Percentiles rank a stretch among this genome's conserved stretches.
phyloP scores from a whole-genome alignment of 2,888 invertebrate genomes.

The Nomada lathburiana region DNA sequence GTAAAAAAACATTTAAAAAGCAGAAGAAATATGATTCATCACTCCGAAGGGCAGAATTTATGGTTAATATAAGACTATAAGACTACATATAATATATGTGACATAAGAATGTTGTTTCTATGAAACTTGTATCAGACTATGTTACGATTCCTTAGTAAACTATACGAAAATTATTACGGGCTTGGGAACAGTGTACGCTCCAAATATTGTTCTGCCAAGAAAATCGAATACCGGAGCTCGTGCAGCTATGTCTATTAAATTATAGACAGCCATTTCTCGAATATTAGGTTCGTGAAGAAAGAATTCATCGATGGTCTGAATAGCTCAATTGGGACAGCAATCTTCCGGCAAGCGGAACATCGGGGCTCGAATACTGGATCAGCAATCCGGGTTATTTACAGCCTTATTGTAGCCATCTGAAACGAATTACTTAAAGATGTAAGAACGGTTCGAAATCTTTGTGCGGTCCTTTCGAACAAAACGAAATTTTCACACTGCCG shows the following conservation, averaged over 20 bases:
- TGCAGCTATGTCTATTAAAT: slow-evolving; percentile 11
- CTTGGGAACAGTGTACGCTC: background rate
- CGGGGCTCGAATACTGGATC: slow-evolving; percentile 25
- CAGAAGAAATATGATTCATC: too few relatives aligned
- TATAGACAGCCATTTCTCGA: slow-evolving; percentile 23
- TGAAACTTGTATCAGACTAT: too few relatives aligned
- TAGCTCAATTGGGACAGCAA: slow-evolving; percentile 22
- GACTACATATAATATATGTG: too few relatives aligned
- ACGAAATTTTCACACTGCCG: background rate
- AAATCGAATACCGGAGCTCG: background rate
- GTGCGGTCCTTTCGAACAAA: background rate
- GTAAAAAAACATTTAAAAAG: too few relatives aligned
- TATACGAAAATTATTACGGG: background rate
- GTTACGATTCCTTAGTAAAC: too few relatives aligned
- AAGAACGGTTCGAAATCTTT: background rate
- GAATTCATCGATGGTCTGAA: slow-evolving; percentile 31
- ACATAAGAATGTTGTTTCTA: too few relatives aligned
- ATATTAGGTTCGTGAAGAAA: slow-evolving; percentile 18
- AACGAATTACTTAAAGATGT: slow-evolving; percentile 1
- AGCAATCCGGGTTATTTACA: slow-evolving; percentile 27
- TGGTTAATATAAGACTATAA: too few relatives aligned
- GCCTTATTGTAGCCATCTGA: background rate
- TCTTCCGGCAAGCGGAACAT: slow-evolving; percentile 9
- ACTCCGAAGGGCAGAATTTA: too few relatives aligned
- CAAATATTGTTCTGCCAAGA: background rate